Conservation (phyloP, 2,797 vertebrate genomes). For the Alcedo quadribrachys region DNA sequence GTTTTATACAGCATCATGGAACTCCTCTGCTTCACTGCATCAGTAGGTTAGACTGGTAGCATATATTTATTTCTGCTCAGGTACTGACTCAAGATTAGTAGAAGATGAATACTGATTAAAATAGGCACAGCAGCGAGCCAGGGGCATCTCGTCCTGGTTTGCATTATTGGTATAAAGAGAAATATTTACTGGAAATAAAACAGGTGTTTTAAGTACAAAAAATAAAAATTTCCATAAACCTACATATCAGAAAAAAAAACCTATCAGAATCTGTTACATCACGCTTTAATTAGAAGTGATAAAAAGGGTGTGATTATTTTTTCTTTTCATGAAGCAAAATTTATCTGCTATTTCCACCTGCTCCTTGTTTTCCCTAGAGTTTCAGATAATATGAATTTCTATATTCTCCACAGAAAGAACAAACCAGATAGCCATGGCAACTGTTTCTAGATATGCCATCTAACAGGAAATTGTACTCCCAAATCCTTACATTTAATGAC, state of each 20-base stretch:
- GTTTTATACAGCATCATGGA: too few relatives aligned
- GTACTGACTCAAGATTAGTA: too few relatives aligned
- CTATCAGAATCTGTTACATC: background rate
- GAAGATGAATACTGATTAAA: too few relatives aligned
- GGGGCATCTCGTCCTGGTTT: too few relatives aligned
- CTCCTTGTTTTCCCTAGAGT: background rate
- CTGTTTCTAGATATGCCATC: background rate
- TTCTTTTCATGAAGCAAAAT: background rate
- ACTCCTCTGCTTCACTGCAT: too few relatives aligned
- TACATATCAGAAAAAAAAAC: background rate
- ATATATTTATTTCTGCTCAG: too few relatives aligned
- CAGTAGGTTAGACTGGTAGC: too few relatives aligned
- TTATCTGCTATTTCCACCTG: background rate
- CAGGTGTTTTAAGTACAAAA: background rate
- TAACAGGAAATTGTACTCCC: background rate
- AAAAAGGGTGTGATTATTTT: background rate
- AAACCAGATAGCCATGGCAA: background rate
- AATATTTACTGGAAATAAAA: too few relatives aligned
- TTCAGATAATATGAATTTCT: background rate
- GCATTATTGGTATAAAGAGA: too few relatives aligned
- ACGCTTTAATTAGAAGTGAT: background rate
- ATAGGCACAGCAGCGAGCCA: too few relatives aligned
- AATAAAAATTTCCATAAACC: background rate
- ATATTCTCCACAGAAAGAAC: background rate
- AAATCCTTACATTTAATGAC: background rate